phyloP scores from a whole-genome alignment of 2,797 vertebrate species.

The Mycteria americana region DNA sequence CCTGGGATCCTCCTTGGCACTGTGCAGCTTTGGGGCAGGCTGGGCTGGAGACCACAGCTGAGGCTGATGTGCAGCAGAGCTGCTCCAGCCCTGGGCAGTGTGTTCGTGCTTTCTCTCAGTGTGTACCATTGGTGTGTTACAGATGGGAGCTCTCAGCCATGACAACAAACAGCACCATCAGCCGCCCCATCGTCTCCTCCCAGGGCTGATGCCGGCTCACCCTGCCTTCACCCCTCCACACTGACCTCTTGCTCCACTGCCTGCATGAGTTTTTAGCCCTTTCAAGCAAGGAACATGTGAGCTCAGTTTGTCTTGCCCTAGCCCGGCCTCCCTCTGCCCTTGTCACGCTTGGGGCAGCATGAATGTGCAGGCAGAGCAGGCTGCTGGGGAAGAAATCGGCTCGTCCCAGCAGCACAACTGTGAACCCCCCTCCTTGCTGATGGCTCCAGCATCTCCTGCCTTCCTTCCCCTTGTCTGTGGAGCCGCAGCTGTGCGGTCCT shows the following conservation, averaged over 20 bases:
- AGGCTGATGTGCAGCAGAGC: neutral
- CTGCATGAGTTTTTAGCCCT: slow-evolving; percentile 65
- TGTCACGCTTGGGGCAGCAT: neutral
- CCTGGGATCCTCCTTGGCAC: neutral
- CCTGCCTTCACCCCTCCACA: slow-evolving; percentile 28
- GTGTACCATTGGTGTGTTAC: neutral
- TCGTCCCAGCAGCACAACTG: neutral
- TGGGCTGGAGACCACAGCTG: neutral
- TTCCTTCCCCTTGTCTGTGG: slow-evolving; percentile 10
- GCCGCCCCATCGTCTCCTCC: slow-evolving; percentile 94
- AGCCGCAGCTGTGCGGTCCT: neutral
- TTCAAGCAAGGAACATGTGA: slow-evolving; percentile 48
- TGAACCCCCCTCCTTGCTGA: neutral
- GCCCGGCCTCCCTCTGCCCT: neutral
- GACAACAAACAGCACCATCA: slow-evolving; percentile 99
- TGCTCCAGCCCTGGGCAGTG: neutral
- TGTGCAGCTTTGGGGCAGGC: neutral
- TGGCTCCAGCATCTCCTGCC: neutral
- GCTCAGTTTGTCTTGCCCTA: slow-evolving; percentile 12
- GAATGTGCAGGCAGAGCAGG: neutral
- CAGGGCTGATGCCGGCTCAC: slow-evolving; percentile 81
- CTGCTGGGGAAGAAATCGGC: neutral
- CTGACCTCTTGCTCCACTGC: slow-evolving; percentile 42
- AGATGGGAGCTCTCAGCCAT: slow-evolving; percentile 98
- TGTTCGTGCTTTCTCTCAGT: neutral